Evolutionary conservation across 2,113 vertebrate genomes (phyloP).

Genomic region (Phaethornis superciliosus): DNA sequence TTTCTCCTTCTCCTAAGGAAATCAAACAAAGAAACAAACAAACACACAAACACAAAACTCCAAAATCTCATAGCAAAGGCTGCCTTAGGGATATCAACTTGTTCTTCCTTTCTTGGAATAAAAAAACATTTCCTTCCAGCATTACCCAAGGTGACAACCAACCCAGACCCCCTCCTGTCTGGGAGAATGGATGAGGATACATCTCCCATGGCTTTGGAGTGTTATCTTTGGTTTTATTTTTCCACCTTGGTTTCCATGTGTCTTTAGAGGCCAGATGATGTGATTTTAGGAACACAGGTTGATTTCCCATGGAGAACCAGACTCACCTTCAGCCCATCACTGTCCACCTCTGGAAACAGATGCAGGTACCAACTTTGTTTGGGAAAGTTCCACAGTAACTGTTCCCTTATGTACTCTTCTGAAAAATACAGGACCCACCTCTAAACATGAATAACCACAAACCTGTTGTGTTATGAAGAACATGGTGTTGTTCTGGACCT

Average conservation of each 20-base stretch:
- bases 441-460: background rate
- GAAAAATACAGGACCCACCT: background rate
- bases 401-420: background rate
- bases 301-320: background rate
- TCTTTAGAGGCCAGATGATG: background rate
- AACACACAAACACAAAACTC: background rate
- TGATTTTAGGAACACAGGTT: background rate
- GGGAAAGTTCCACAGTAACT: background rate
- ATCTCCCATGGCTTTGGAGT: background rate
- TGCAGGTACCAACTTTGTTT: background rate
- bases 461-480: rapidly evolving
- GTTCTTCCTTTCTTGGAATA: background rate
- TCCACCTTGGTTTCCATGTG: background rate
- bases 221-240: background rate
- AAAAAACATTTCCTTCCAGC: background rate
- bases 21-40: background rate
- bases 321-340: background rate
- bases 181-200: background rate
- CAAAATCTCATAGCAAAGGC: background rate
- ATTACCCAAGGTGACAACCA: background rate
- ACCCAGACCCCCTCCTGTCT: background rate
- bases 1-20: background rate
- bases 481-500: background rate
- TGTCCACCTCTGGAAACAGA: background rate
- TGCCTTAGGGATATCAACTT: background rate